phyloP scores from a whole-genome alignment of 2,113 vertebrate species.

The Stigmatopora nigra region DNA sequence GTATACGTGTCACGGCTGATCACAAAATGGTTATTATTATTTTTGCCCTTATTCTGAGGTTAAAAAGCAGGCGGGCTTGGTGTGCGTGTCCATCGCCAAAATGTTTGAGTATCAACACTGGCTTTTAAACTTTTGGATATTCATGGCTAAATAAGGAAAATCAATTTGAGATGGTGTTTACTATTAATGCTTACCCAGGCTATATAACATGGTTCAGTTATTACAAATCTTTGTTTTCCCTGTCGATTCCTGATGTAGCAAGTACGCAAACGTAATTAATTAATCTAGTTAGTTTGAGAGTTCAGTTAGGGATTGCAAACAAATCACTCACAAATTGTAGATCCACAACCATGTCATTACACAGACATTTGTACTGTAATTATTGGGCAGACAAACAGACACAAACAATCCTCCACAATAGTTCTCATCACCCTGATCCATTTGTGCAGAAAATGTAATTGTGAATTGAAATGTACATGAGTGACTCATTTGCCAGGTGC shows the following conservation, averaged over 20 bases:
- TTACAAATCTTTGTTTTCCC: neutral
- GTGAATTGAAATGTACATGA: slow-evolving; percentile 14
- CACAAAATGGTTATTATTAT: no score
- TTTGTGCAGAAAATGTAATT: slow-evolving; percentile 3
- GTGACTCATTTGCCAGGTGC: slow-evolving; percentile 13
- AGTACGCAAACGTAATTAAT: neutral
- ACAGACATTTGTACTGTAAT: neutral
- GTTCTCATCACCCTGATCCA: slow-evolving; percentile 11
- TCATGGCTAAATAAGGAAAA: neutral
- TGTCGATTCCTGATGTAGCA: neutral
- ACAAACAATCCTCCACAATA: neutral
- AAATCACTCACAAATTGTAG: neutral
- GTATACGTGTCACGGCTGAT: no score
- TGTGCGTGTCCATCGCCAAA: no score
- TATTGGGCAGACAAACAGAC: neutral
- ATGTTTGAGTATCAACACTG: no score
- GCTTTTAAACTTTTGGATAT: neutral
- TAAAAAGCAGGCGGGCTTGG: no score
- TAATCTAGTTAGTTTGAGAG: neutral
- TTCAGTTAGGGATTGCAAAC: neutral
- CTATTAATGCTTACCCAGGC: neutral
- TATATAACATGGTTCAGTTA: neutral
- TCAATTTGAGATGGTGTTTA: neutral
- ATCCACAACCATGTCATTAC: neutral
- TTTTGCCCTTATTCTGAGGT: no score